phyloP scores from a whole-genome alignment of 2,888 invertebrate genomes.

The Digitonthophagus gazella region DNA sequence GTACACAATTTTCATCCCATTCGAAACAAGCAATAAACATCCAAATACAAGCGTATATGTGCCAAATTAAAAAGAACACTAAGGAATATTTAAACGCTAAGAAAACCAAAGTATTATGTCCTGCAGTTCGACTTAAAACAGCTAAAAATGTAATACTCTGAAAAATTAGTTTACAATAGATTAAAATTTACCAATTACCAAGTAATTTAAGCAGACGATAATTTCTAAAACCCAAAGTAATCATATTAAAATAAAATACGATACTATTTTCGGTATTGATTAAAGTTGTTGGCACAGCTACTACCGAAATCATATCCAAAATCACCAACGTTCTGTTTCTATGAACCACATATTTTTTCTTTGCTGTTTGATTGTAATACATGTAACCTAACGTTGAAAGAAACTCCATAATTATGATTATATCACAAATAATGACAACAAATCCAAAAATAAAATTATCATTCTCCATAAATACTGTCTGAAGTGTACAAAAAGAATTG shows the following conservation, averaged over 20 bases:
- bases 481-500: neutral
- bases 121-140: conserved; percentile 25
- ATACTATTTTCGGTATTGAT: neutral
- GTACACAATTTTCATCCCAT: conserved; percentile 9
- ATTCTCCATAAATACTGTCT: conserved; percentile 20
- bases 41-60: conserved; percentile 29
- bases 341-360: conserved; percentile 21
- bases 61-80: conserved; percentile 27
- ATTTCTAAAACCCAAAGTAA: conserved; percentile 25
- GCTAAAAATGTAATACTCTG: conserved; percentile 23
- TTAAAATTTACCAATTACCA: conserved; percentile 17
- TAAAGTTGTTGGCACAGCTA: conserved; percentile 16
- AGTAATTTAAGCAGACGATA: conserved; percentile 28
- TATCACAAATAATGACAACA: conserved; percentile 21
- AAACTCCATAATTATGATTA: conserved; percentile 25
- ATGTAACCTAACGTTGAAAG: conserved; percentile 22
- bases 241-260: conserved; percentile 12
- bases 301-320: conserved; percentile 22
- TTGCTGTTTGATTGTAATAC: conserved; percentile 23
- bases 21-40: conserved; percentile 26
- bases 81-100: conserved; percentile 27
- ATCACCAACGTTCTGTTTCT: conserved; percentile 27
- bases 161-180: too few relatives aligned
- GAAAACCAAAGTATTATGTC: conserved; percentile 22
- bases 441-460: neutral